Evolutionary conservation across 92 coral and sea anemone genomes (phyloP), one percentile per base, ranked within the genome.

Genomic region (Galaxea fascicularis): DNA sequence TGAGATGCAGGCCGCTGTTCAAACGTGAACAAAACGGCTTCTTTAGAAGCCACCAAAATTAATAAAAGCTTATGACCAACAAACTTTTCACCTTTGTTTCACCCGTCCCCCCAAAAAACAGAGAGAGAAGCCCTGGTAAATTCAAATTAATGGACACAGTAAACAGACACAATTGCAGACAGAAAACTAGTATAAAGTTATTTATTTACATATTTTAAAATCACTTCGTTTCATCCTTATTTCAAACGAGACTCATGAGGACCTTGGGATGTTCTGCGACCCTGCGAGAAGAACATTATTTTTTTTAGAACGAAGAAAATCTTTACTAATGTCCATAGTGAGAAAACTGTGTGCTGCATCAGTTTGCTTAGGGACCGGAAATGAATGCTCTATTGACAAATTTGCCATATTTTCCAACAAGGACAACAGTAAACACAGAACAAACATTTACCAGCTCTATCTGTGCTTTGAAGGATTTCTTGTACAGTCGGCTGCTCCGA

Each of bases 41-140:
- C 70, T 86, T 78, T 86, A 57, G 62, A 71, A 86, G 86, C 89
- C 89, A 85, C 76, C 87, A 47, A 71, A 83, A 20, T 44, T 17
- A 31, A 62, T 63, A 64, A 65, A 64, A 64, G 85, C 46, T 69
- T 51, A 79, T 63, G 59, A 66, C 73, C 74, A 29, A 71, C 76
- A 41, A 46, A 14, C 17, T 41, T 41, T 24, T 49, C 30, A 41
- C 21, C 54, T 49, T 49, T 14, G 16, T 56, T 16, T 56, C 62
- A 17, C n/a, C 62, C 62, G 62, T n/a, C n/a, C 62, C 62, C 62
- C 5, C 16, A 56, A 56, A 56, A 24, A 56, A 56, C 21, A 15
- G 58, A 11, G 73, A 16, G 58, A 29, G 73, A 67, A 15, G 20
- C 44, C 73, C 44, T 66, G 47, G 73, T 41, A 29, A 67, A 29